These are phyloP conservation scores for Octonoba sinensis DNA, from an alignment of 2,888 invertebrate genomes.

Conservation along the genomic window DNA sequence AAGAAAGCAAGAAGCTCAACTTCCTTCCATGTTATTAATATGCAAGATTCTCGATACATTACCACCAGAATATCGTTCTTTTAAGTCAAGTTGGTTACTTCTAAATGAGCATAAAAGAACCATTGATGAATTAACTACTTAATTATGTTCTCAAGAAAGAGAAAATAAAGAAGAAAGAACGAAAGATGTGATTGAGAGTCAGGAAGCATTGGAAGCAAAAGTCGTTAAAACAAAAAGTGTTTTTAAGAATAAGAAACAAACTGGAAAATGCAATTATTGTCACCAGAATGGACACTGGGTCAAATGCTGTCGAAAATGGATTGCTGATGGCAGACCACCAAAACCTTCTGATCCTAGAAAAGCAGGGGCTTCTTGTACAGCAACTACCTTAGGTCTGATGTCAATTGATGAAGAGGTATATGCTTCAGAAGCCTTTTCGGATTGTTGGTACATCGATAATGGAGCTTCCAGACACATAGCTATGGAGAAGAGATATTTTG, in stretches of 20 bases:
- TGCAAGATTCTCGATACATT: constrained; percentile 26
- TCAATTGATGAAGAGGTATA: neutral
- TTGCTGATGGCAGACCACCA: constrained; percentile 27
- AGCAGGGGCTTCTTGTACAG: neutral
- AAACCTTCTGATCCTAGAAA: constrained; percentile 5
- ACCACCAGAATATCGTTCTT: constrained; percentile 4
- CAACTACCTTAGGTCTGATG: neutral
- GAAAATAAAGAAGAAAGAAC: neutral
- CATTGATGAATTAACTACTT: constrained; percentile 25
- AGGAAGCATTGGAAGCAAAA: neutral
- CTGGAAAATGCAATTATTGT: constrained; percentile 33
- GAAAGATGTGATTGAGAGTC: neutral
- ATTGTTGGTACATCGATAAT: constrained; percentile 34
- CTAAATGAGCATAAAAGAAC: constrained; percentile 31
- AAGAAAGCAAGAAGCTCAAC: neutral
- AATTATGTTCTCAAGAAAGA: constrained; percentile 32
- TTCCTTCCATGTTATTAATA: neutral
- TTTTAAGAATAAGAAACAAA: neutral
- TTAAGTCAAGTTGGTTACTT: neutral
- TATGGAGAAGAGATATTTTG: constrained; percentile 6
- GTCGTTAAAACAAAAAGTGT: neutral
- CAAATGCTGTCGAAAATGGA: constrained; percentile 23
- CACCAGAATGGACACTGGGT: constrained; percentile 39
- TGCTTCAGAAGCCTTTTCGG: neutral
- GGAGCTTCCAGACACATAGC: constrained; percentile 35